Base-by-base conservation (phyloP, 1,140 invertebrate genomes). In the Nomia melanderi region DNA sequence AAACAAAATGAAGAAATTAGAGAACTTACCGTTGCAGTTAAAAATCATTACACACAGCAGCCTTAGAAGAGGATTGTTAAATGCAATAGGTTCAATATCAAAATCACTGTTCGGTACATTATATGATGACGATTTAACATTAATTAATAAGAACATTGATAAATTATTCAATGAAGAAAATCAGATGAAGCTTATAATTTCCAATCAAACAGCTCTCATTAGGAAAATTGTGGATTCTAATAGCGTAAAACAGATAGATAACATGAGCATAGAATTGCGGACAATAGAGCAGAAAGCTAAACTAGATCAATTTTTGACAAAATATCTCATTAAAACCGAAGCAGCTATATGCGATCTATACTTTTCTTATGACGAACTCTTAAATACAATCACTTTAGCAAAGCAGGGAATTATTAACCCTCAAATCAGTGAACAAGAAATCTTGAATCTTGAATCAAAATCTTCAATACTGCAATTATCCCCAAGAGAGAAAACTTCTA, bases 361-460 rank as follows among this genome's bases (percentile, higher is more conserved):
- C n/a, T 65, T 65, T 23, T 47, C 31, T 33, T 33, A 33, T 5
- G 33, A 69, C n/a, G 66, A 57, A 69, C 5, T 69, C 14, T 17
- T 69, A 25, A 56, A 25, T 27, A 27, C 23, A 8, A 54, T 54
- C 11, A 54, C 23, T 27, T 9, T 57, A 17, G 54, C n/a, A 3
- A 57, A 56, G 20, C 63, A 65, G 23, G 63, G 54, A 17, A 54
- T 57, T 8, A 69, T 54, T 20, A 56, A 36, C 36, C 20, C 66
- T 17, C 53, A 69, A 41, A 57, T 69, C 1, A 41, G 56, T 5
- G 17, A 57, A 2, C 66, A 25, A 2, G 5, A 56, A 6, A 17
- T 1, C 8, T 69, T 69, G 9, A 25, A 8, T 12, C 25, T 4
- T 69, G 1, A 14, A 2, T 6, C 7, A 11, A 27, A 27, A 17